Evolutionary conservation across 2,113 vertebrate species (phyloP).

Genomic region (Heteronetta atricapilla): DNA sequence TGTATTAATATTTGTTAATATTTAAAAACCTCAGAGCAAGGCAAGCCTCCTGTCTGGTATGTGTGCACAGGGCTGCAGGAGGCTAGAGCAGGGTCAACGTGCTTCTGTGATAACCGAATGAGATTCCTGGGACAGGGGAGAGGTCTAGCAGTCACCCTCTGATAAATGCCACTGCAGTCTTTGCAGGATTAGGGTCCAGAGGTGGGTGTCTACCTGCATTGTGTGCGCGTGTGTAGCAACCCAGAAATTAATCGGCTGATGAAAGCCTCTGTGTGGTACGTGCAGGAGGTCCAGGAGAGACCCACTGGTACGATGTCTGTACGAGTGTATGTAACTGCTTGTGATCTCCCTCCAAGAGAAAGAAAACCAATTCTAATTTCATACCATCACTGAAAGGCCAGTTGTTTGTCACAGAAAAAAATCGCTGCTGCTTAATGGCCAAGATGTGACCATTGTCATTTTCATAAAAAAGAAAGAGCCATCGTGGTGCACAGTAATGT

Average conservation of each 20-base stretch:
- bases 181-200: neutral
- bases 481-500: neutral
- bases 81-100: neutral
- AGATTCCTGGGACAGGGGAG: neutral
- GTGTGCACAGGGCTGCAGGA: neutral
- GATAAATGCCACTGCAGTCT: neutral
- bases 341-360: neutral
- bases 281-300: neutral
- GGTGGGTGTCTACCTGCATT: neutral
- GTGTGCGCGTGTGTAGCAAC: neutral
- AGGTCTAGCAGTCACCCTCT: neutral
- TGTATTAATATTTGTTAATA: neutral
- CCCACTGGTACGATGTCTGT: neutral
- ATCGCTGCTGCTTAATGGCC: neutral
- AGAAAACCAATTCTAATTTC: neutral
- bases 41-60: neutral
- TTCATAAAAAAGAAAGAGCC: neutral
- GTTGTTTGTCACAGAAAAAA: neutral
- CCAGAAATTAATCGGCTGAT: neutral
- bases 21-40: neutral
- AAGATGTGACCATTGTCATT: neutral
- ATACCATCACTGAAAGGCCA: neutral
- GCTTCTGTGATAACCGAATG: neutral
- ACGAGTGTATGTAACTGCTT: fast-evolving
- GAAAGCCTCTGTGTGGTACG: neutral